phyloP scores from a whole-genome alignment of 2,113 vertebrate species.

The Scomber japonicus region DNA sequence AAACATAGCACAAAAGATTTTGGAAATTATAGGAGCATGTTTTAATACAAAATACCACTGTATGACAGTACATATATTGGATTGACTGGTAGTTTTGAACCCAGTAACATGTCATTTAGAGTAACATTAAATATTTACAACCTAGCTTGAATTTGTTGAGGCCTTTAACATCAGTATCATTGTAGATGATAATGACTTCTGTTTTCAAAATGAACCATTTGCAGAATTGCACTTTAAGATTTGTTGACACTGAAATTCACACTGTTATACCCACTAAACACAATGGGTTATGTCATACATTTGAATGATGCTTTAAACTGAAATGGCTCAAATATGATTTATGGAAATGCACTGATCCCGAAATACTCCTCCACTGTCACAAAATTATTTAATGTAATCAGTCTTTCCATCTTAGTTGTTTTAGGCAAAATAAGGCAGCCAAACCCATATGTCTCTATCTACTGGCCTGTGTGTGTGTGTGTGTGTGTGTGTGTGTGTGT shows the following conservation, averaged over 20 bases:
- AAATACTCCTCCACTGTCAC: slow-evolving; percentile 12
- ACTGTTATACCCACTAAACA: not conserved
- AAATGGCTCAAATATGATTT: not conserved
- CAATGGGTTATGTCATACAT: not conserved
- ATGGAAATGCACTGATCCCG: not conserved
- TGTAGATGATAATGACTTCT: not conserved
- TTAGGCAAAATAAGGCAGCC: slow-evolving; percentile 44
- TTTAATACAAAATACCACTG: too few relatives aligned
- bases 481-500: not conserved
- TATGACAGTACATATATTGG: not conserved
- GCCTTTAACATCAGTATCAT: not conserved
- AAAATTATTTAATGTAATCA: not conserved
- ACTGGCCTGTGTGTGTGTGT: not conserved
- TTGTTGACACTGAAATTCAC: too few relatives aligned
- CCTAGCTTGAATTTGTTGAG: too few relatives aligned
- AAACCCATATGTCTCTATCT: slow-evolving; percentile 7
- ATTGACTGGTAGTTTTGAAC: not conserved
- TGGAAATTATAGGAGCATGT: too few relatives aligned
- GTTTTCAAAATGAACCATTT: not conserved
- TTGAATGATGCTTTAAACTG: not conserved
- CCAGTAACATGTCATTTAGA: not conserved
- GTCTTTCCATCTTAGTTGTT: slow-evolving; percentile 20
- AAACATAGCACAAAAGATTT: too few relatives aligned
- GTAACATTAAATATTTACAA: slow-evolving; percentile 11
- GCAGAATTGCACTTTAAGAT: not conserved